A percentile compares a stretch with the other conserved stretches of the same genome.
Evolutionary conservation across 2,113 vertebrate species (phyloP).

Genomic region (Fulica atra): DNA sequence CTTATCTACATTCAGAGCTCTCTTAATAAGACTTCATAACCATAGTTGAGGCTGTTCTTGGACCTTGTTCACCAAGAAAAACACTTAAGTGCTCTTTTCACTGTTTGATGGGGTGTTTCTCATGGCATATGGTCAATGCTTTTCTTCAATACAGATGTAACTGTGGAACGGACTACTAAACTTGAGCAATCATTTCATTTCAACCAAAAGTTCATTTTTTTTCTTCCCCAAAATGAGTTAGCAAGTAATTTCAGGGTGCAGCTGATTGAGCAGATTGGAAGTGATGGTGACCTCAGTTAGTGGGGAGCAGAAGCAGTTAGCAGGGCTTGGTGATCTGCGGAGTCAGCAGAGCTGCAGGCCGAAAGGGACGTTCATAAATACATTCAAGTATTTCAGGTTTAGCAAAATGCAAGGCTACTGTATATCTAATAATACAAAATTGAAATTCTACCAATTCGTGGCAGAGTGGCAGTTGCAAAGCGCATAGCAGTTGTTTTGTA

Average conservation of each 20-base stretch:
- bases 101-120: neutral
- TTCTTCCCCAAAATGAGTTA: neutral
- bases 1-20: neutral
- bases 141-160: neutral
- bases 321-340: neutral
- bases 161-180: neutral
- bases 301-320: neutral
- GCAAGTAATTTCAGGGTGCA: neutral
- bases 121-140: neutral
- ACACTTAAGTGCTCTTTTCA: neutral
- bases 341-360: neutral
- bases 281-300: neutral
- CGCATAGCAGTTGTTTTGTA: neutral
- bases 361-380: neutral
- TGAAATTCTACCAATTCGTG: neutral
- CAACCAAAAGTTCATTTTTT: neutral
- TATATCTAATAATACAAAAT: neutral
- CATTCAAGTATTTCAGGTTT: neutral
- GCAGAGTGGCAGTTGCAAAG: neutral
- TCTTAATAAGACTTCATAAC: neutral
- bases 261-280: neutral
- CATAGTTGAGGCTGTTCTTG: neutral
- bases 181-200: neutral
- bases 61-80: neutral
- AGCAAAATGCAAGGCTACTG: neutral